A percentile compares a stretch with the other conserved stretches of the same genome.
Conservation (phyloP, 1,140 invertebrate genomes). For the Drosophila pseudoananassae region DNA sequence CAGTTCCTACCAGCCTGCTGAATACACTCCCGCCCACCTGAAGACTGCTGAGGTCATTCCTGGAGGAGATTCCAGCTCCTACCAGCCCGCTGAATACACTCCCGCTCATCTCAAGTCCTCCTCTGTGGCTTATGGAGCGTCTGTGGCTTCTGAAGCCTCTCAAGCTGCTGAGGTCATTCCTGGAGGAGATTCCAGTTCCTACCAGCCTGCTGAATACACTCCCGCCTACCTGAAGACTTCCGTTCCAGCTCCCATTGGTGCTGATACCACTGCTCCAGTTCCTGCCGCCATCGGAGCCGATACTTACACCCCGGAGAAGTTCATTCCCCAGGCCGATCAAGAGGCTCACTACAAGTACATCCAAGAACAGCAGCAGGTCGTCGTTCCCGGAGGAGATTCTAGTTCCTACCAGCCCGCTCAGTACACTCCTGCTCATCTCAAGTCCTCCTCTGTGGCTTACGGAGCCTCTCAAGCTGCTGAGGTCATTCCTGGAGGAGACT, state of each 20-base stretch:
- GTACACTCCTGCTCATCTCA: slow-evolving; percentile 17
- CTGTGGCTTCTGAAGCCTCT: neutral
- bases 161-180: neutral
- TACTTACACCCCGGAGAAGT: slow-evolving; percentile 43
- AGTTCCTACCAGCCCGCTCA: slow-evolving; percentile 47
- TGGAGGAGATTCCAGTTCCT: slow-evolving; percentile 16
- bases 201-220: slow-evolving; percentile 29
- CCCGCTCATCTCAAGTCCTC: neutral
- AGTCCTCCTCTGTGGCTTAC: neutral
- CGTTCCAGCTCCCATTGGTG: slow-evolving; percentile 12
- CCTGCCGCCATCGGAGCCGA: slow-evolving; percentile 44
- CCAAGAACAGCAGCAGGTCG: slow-evolving; percentile 18
- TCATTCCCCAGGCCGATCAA: slow-evolving; percentile 41
- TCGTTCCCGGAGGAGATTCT: slow-evolving; percentile 22
- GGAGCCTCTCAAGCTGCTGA: neutral
- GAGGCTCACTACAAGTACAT: slow-evolving; percentile 41
- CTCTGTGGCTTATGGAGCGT: neutral
- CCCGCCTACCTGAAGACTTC: slow-evolving; percentile 10
- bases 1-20: slow-evolving; percentile 24
- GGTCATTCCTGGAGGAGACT: slow-evolving; percentile 21
- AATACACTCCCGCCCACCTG: slow-evolving; percentile 16
- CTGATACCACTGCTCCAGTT: slow-evolving; percentile 7
- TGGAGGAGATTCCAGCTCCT: slow-evolving; percentile 22
- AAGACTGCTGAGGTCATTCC: slow-evolving; percentile 16
- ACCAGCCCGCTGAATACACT: slow-evolving; percentile 19